phyloP scores from a whole-genome alignment of 2,888 invertebrate genomes.

The Busseola fusca region DNA sequence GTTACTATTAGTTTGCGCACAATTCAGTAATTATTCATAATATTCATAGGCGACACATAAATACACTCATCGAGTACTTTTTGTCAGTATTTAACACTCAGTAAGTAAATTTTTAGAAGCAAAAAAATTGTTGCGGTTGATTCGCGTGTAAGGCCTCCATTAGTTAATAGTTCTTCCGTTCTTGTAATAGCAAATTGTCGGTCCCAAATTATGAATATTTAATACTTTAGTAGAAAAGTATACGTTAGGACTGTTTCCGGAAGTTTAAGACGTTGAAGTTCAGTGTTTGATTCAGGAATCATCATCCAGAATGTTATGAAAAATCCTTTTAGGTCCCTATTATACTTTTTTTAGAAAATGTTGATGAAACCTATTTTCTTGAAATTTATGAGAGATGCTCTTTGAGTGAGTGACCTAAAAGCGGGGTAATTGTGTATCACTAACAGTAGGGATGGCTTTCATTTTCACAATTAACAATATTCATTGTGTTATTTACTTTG shows the following conservation, averaged over 20 bases:
- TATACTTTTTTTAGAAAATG: too few species aligned
- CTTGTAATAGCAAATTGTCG: constrained; percentile 31
- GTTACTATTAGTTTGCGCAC: constrained; percentile 9
- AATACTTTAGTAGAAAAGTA: neutral
- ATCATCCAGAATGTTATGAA: neutral
- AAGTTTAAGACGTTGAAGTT: neutral
- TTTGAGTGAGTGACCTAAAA: too few species aligned
- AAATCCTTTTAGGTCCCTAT: neutral
- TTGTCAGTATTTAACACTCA: constrained; percentile 21
- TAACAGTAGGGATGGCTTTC: too few species aligned
- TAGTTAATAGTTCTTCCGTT: constrained; percentile 57
- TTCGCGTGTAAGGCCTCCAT: constrained; percentile 45
- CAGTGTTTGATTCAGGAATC: neutral
- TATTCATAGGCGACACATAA: constrained; percentile 28
- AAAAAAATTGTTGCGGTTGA: constrained; percentile 32
- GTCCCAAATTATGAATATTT: constrained; percentile 31
- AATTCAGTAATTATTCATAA: constrained; percentile 29
- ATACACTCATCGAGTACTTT: constrained; percentile 31
- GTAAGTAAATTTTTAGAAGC: constrained; percentile 8
- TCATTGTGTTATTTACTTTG: too few species aligned
- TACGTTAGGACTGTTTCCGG: neutral
- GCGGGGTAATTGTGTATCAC: too few species aligned
- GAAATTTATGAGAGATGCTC: too few species aligned
- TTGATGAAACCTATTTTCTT: too few species aligned
- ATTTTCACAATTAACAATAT: too few species aligned